A percentile compares a stretch with the other conserved stretches of the same genome.
These are phyloP conservation scores for Orthosia incerta DNA, from an alignment of 2,888 invertebrate species.

Conservation along the genomic window DNA sequence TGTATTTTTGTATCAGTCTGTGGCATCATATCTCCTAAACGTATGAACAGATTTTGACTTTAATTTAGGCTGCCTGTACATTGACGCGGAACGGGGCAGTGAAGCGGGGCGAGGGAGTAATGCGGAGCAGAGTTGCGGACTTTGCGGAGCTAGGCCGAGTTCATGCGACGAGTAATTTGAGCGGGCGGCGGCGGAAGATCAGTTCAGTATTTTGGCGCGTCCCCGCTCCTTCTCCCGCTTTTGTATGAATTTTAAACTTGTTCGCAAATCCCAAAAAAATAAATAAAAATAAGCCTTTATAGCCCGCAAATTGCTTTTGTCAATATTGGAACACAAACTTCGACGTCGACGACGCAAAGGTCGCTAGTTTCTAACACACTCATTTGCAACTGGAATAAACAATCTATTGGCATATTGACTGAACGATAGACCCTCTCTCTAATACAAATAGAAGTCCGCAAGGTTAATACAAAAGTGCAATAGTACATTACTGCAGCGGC, in stretches of 20 bases:
- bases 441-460: background rate
- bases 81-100: no score
- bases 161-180: background rate
- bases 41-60: no score
- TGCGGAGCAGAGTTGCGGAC: background rate
- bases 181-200: background rate
- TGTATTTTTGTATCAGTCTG: no score
- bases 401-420: background rate
- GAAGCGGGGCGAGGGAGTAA: no score
- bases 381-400: constrained; percentile 15
- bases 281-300: background rate
- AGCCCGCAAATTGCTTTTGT: background rate
- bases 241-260: background rate
- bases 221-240: background rate
- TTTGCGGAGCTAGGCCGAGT: background rate
- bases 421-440: background rate
- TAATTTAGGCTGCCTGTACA: no score
- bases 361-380: constrained; percentile 3
- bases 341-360: background rate
- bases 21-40: no score
- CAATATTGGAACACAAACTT: constrained; percentile 6
- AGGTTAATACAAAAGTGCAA: no score
- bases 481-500: no score
- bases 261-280: no score
- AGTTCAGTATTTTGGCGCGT: background rate